Evolutionary conservation across 2,797 vertebrate genomes (phyloP), one percentile per base, ranked within the genome.

Genomic region (Chrysocyon brachyurus): DNA sequence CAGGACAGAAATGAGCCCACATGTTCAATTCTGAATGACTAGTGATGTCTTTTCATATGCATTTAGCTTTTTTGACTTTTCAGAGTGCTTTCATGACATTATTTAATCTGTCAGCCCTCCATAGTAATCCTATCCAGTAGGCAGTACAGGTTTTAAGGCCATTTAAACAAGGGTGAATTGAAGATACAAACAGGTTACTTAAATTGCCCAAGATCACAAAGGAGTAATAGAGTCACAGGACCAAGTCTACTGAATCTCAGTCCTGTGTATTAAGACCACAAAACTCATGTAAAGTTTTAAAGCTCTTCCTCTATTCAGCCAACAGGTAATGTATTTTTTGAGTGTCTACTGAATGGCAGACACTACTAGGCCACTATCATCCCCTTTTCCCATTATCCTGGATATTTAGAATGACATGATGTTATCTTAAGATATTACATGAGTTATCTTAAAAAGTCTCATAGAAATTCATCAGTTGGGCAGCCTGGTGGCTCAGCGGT

Each of bases 391-490:
- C 5, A 11, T 57, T n/a, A 46, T 68, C 22, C 1, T 31, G 46
- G 22, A 17, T 82, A 36, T 79, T 92, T 75, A 70, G 59, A 93
- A 57, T 61, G 84, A 49, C 16, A 21, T 64, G n/a, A 28, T 36
- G 22, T 63, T 86, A 54, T 78, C 33, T 96, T n/a, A 40, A 90
- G 33, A 84, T 73, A 81, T 0, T 84, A 5, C 84, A 2, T 87
- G 46, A 77, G 56, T 2, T 66, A 75, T 63, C 70, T 96, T 85
- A 54, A 92, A 92, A 90, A 91, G 63, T 75, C 86, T 95, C 66
- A 15, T 17, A 79, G 49, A 87, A 96, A 94, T 59, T 68, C 66
- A 46, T 46, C 40, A 46, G 7, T 46, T 46, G 40, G 40, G 40
- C 40, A 46, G 40, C 40, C 40, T 46, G 40, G 40, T 46, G 40